Evolutionary conservation across 2,113 vertebrate genomes (phyloP).

Genomic region (Leuciscus idus): DNA sequence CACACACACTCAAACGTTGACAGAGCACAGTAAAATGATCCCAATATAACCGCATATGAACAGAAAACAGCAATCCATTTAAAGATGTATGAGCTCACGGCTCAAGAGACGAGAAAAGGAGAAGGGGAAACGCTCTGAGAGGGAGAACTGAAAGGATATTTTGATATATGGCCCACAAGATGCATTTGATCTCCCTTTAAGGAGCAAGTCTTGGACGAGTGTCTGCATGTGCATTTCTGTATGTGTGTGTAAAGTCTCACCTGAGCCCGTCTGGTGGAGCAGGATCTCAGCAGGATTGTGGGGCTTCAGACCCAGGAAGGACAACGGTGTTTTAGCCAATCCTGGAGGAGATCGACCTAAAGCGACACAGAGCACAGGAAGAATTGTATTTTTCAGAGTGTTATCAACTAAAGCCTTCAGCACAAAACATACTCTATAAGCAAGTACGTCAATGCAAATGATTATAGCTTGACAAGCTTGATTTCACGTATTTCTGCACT

Average conservation of each 20-base stretch:
- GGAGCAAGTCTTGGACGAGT: not conserved
- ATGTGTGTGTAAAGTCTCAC: conserved; percentile 72
- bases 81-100: conserved; percentile 39
- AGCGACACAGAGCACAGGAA: not conserved
- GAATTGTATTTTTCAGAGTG: not conserved
- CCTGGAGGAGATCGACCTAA: conserved; percentile 94
- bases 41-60: conserved; percentile 30
- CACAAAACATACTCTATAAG: not conserved
- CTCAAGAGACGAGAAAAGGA: conserved; percentile 15
- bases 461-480: not conserved
- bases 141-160: conserved; percentile 17
- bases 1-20: not conserved
- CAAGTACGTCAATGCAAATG: not conserved
- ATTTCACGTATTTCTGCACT: not conserved
- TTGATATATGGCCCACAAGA: conserved; percentile 7
- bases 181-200: conserved; percentile 40
- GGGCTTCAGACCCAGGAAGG: conserved; percentile 93
- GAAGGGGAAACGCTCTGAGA: conserved; percentile 29
- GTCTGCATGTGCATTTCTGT: conserved; percentile 14
- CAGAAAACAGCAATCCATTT: conserved; percentile 39
- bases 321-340: conserved; percentile 93
- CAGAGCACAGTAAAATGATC: conserved; percentile 13
- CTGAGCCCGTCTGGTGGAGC: conserved; percentile 88
- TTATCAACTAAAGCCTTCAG: conserved; percentile 3
- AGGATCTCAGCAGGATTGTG: conserved; percentile 93